Conservation (phyloP, 2,113 vertebrate genomes). For the Datnioides undecimradiatus region DNA sequence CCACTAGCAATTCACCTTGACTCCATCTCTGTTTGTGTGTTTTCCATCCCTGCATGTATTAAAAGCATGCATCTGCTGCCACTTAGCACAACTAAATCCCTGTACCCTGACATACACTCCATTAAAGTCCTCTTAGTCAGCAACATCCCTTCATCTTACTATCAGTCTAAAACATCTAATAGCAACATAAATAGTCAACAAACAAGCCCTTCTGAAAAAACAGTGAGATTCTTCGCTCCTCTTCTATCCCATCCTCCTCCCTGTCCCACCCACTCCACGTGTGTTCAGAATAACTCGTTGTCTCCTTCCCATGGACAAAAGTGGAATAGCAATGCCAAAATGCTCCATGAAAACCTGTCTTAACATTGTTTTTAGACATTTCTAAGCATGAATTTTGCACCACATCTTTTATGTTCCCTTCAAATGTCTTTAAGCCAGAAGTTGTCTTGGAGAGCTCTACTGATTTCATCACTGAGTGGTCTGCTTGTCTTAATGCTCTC, state of each 20-base stretch:
- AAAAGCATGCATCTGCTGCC: slow-evolving; percentile 31
- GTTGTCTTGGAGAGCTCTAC: slow-evolving; percentile 28
- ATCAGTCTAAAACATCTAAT: not conserved
- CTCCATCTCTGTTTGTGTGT: not conserved
- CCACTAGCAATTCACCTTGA: not conserved
- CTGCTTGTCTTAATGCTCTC: slow-evolving; percentile 8
- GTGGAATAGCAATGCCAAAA: slow-evolving; percentile 19
- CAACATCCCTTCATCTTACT: not conserved
- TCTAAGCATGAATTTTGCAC: slow-evolving; percentile 22
- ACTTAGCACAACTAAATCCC: slow-evolving; percentile 21
- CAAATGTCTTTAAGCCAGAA: not conserved
- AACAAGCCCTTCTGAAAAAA: not conserved
- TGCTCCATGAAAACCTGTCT: not conserved
- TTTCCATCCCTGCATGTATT: slow-evolving; percentile 14
- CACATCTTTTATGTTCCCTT: not conserved
- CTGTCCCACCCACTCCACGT: not conserved
- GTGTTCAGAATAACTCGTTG: slow-evolving; percentile 7
- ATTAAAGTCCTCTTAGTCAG: not conserved
- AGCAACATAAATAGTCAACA: not conserved
- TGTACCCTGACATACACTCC: not conserved
- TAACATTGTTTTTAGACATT: slow-evolving; percentile 1
- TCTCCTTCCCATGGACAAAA: slow-evolving; percentile 45
- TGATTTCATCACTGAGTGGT: not conserved
- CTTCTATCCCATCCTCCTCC: not conserved
- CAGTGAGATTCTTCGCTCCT: not conserved